Base-by-base conservation (phyloP, 2,113 vertebrate species). In the Antigone vipio region DNA sequence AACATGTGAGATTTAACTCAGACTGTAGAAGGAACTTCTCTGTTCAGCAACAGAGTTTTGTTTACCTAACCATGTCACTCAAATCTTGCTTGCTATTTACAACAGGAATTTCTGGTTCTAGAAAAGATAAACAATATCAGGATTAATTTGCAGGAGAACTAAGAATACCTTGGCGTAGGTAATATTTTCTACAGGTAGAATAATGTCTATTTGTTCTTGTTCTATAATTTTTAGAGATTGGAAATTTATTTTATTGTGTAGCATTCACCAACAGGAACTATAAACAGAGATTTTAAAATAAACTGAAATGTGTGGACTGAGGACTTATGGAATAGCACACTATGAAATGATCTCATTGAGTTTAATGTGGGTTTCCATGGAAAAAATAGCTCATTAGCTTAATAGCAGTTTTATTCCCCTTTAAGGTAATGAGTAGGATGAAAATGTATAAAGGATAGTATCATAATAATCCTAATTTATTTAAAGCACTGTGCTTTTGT, bases 31-130 rank as follows among this genome's bases (percentile, higher is more conserved):
- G 40, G 52, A 80, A 67, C 34, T 69, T 96, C 50, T 35, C 52
- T 56, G 22, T 74, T 74, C 68, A 66, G 76, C 32, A 62, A 26
- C 2, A 85, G 29, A 52, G 19, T 74, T 93, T 68, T 90, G 60
- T 91, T 93, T 89, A 53, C 50, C 52, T 52, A 71, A 56, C 24
- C 12, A 34, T 84, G 77, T 74, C 64, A 50, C 26, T 88, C 49
- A 83, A 75, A 63, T 66, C 23, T 81, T 59, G 23, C 42, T 80
- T 84, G 24, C 19, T 93, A 21, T 81, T 79, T 84, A 45, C 50
- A 81, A 73, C 63, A 50, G 42, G 71, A 88, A 88, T 78, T 85
- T 89, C 90, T 92, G 38, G 69, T 93, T 96, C 66, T 89, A 49
- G 52, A 74, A 74, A 89, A 87, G 24, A 21, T 69, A 86, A 93